A percentile compares a stretch with the other conserved stretches of the same genome.
Evolutionary conservation across 1,140 invertebrate genomes (phyloP).

Genomic region (Lutraria rhynchaena): DNA sequence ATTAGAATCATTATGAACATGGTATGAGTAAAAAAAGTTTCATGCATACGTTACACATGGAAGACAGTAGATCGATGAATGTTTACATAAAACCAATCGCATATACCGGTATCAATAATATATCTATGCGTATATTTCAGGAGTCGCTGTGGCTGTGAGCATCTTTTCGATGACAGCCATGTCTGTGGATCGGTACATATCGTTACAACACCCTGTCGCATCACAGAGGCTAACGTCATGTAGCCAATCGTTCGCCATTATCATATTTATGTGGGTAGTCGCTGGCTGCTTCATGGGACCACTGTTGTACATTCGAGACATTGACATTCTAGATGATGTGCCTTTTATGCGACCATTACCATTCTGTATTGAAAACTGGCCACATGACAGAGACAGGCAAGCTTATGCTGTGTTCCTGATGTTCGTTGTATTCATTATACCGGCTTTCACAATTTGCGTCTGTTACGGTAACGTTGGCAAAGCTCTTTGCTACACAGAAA

Average conservation of each 20-base stretch:
- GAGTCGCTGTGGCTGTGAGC: slow-evolving; percentile 89
- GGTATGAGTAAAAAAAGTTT: too few species aligned
- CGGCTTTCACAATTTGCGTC: slow-evolving; percentile 82
- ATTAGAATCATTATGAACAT: too few species aligned
- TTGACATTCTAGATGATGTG: slow-evolving; percentile 57
- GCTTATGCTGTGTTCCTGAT: slow-evolving; percentile 84
- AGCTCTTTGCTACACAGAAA: slow-evolving; percentile 84
- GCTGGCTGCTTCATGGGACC: slow-evolving; percentile 87
- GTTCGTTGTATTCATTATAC: slow-evolving; percentile 83
- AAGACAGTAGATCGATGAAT: too few species aligned
- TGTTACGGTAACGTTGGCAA: slow-evolving; percentile 83
- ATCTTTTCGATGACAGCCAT: slow-evolving; percentile 91
- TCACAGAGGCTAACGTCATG: slow-evolving; percentile 83
- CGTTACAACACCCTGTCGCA: slow-evolving; percentile 88
- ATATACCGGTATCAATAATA: too few species aligned
- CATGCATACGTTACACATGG: too few species aligned
- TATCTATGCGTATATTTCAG: too few species aligned
- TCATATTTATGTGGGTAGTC: slow-evolving; percentile 86
- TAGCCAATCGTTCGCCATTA: slow-evolving; percentile 85
- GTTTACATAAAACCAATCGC: too few species aligned
- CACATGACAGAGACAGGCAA: slow-evolving; percentile 77
- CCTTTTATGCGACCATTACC: slow-evolving; percentile 59
- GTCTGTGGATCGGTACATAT: slow-evolving; percentile 90
- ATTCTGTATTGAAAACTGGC: slow-evolving; percentile 86
- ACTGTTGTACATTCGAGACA: slow-evolving; percentile 84